These are phyloP conservation scores for Pseudomyrmex cubaensis DNA, from an alignment of 1,140 invertebrate genomes.

Conservation along the genomic window DNA sequence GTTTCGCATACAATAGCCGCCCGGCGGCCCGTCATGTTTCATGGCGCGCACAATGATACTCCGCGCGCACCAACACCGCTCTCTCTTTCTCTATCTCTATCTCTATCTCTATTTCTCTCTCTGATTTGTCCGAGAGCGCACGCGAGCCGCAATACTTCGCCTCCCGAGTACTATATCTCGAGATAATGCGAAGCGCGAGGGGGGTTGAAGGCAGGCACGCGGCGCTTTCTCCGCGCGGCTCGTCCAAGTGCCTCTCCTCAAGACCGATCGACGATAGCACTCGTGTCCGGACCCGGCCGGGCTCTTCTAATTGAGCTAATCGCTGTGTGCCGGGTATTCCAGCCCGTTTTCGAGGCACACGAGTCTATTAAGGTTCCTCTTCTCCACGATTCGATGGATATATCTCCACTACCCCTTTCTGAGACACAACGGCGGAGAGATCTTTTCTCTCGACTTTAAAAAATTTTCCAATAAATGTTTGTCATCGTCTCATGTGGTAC, in stretches of 20 bases:
- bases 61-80: conserved; percentile 73
- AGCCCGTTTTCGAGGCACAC: conserved; percentile 4
- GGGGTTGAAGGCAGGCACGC: conserved; percentile 64
- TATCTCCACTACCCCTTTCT: too few relatives aligned
- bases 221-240: conserved; percentile 9
- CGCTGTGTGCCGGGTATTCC: conserved; percentile 3
- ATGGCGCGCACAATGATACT: conserved; percentile 82
- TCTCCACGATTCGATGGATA: neutral
- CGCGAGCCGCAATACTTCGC: conserved; percentile 63
- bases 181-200: conserved; percentile 79
- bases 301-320: conserved; percentile 62
- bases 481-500: neutral
- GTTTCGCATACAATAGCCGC: conserved; percentile 81
- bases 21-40: conserved; percentile 80
- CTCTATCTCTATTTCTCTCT: too few relatives aligned
- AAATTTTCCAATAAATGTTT: neutral
- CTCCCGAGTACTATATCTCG: conserved; percentile 77
- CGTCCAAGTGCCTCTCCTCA: conserved; percentile 54
- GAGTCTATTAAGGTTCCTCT: conserved; percentile 7
- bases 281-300: conserved; percentile 1
- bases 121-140: conserved; percentile 21
- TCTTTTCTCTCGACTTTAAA: neutral
- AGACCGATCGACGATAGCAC: conserved; percentile 54
- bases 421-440: neutral
- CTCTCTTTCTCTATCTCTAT: neutral